A percentile compares a stretch with the other conserved stretches of the same genome.
phyloP scores from a whole-genome alignment of 2,797 vertebrate species.

The Propithecus deckenii region DNA sequence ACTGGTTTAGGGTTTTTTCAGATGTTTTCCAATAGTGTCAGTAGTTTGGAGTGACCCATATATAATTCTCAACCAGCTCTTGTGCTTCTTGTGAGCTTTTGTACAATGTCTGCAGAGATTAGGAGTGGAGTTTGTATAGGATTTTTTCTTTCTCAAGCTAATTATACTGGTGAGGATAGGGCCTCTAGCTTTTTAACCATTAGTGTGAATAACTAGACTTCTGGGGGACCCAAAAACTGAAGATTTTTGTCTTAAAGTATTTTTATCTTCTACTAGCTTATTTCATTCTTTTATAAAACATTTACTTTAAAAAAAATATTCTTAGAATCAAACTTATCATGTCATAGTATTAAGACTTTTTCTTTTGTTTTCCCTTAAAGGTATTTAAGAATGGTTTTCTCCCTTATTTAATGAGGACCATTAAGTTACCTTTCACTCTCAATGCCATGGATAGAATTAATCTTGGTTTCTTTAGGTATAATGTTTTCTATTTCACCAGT shows the following conservation, averaged over 20 bases:
- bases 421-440: background rate
- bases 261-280: background rate
- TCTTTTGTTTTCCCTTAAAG: background rate
- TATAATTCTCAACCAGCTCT: background rate
- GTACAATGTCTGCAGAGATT: background rate
- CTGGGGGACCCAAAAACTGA: background rate
- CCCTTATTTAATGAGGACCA: background rate
- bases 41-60: background rate
- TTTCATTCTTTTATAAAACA: background rate
- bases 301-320: background rate
- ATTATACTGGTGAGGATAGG: background rate
- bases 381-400: background rate
- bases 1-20: background rate
- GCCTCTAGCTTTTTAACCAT: background rate
- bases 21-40: background rate
- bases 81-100: background rate
- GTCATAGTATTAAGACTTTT: background rate
- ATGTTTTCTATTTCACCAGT: background rate
- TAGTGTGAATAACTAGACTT: background rate
- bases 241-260: background rate
- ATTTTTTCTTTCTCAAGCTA: background rate
- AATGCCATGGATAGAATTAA: background rate
- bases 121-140: background rate
- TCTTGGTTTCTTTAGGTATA: background rate
- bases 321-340: background rate